A percentile compares a stretch with the other conserved stretches of the same genome.
phyloP scores from a whole-genome alignment of 2,888 invertebrate genomes.

The Muschampia plurimacula region DNA sequence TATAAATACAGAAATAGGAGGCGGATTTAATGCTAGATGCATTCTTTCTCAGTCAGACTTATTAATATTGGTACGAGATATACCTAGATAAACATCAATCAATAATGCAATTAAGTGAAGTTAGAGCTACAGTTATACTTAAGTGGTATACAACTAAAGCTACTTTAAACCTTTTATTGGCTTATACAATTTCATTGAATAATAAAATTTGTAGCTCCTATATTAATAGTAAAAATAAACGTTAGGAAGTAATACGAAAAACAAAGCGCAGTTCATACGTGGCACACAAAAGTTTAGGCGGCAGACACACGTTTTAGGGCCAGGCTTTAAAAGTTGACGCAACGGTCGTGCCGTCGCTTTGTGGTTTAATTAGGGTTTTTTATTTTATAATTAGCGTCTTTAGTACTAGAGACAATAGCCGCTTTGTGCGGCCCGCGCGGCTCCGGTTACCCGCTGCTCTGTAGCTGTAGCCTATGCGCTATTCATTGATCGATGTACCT shows the following conservation, averaged over 20 bases:
- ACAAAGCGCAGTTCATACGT: background rate
- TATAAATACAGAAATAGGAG: no score
- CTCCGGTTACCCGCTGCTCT: constrained; percentile 58
- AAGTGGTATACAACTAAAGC: no score
- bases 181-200: no score
- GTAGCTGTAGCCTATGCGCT: constrained; percentile 1
- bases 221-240: constrained; percentile 2
- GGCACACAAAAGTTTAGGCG: constrained; percentile 15
- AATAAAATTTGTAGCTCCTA: no score
- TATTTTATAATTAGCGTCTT: constrained; percentile 72
- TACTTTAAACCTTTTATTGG: no score
- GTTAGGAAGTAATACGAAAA: constrained; percentile 1
- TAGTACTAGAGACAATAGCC: constrained; percentile 56
- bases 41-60: no score
- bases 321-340: constrained; percentile 21
- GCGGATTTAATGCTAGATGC: no score
- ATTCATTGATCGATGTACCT: constrained; percentile 23
- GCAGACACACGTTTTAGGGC: background rate
- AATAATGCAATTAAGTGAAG: no score
- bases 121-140: no score
- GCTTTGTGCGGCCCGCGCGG: constrained; percentile 49
- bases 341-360: constrained; percentile 46
- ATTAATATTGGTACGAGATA: no score
- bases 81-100: no score
- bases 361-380: constrained; percentile 57